A percentile compares a stretch with the other conserved stretches of the same genome.
Evolutionary conservation across 2,888 invertebrate species (phyloP).

Genomic region (Petrolisthes cinctipes): DNA sequence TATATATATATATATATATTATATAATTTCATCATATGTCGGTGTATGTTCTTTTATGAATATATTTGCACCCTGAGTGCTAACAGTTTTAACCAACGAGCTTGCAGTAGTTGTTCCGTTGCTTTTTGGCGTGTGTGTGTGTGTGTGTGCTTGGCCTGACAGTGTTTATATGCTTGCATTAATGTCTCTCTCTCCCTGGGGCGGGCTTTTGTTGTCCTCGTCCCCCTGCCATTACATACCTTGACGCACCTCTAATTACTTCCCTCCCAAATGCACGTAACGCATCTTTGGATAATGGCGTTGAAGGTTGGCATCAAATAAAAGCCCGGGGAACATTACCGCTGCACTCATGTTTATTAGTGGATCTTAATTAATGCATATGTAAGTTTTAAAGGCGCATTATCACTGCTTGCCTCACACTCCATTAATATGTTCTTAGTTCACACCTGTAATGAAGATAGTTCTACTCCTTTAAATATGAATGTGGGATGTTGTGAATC

Average conservation of each 20-base stretch:
- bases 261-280: conserved; percentile 1
- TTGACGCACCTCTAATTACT: conserved; percentile 13
- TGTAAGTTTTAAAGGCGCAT: neutral
- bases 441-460: no score
- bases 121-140: neutral
- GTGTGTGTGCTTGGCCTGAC: neutral
- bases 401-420: no score
- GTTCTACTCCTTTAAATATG: no score
- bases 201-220: neutral
- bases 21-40: no score
- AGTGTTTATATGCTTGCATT: neutral
- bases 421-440: no score
- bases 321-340: neutral
- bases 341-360: neutral
- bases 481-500: no score
- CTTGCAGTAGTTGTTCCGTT: no score
- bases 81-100: no score
- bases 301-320: neutral
- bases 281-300: neutral
- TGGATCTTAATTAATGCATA: neutral
- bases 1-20: no score
- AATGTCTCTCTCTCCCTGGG: neutral
- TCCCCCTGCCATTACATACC: neutral
- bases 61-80: no score
- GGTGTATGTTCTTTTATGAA: no score